Conservation (phyloP, 2,888 invertebrate species). For the Ischnus inquisitorius region DNA sequence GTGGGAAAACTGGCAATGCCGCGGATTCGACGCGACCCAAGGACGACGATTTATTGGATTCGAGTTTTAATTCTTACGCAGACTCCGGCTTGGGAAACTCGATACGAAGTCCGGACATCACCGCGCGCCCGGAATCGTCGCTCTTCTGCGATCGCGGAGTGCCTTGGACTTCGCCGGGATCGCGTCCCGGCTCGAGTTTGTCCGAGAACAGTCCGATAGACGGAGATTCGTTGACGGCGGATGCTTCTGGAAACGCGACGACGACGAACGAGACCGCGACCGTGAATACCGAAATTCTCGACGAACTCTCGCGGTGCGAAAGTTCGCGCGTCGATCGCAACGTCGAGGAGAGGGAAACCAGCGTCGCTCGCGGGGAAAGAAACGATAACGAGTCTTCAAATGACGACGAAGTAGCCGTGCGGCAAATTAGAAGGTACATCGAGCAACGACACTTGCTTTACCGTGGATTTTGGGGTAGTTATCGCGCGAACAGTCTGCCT, state of each 20-base stretch:
- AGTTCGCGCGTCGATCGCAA: not conserved
- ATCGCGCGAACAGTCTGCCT: no score
- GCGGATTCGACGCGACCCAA: constrained; percentile 36
- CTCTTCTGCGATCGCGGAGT: constrained; percentile 43
- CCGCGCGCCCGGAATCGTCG: constrained; percentile 51
- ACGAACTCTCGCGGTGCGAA: not conserved
- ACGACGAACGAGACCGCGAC: not conserved
- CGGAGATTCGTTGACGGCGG: not conserved
- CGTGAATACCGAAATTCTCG: not conserved
- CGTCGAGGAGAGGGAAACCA: constrained; percentile 3
- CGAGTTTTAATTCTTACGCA: constrained; percentile 52
- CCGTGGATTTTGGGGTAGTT: no score
- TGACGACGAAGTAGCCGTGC: not conserved
- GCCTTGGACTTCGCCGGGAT: constrained; percentile 26
- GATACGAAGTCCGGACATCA: constrained; percentile 11
- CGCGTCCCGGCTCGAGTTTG: constrained; percentile 44
- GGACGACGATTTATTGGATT: constrained; percentile 53
- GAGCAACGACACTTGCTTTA: no score
- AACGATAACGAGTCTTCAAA: not conserved
- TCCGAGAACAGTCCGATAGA: constrained; percentile 24
- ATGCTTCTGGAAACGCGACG: not conserved
- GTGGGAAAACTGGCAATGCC: constrained; percentile 10
- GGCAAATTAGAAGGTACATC: constrained; percentile 45
- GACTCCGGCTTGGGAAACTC: constrained; percentile 63
- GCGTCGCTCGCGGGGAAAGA: not conserved